A percentile compares a stretch with the other conserved stretches of the same genome.
Conservation (phyloP, 2,888 invertebrate species). For the Nephrotoma guestfalica region DNA sequence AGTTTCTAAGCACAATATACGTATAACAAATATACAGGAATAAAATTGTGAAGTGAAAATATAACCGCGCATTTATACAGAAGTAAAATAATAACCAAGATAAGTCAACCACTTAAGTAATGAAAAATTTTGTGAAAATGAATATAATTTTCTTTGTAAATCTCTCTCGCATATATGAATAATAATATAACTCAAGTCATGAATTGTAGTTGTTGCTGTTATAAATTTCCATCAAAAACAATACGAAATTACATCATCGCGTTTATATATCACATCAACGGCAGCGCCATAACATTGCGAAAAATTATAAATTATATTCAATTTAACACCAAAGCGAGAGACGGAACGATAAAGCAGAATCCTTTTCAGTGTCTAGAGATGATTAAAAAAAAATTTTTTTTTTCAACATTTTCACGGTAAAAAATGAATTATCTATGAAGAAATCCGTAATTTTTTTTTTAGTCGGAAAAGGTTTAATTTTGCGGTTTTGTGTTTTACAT, state of each 20-base stretch:
- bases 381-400: neutral
- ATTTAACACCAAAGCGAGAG: neutral
- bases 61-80: neutral
- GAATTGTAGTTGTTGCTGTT: neutral
- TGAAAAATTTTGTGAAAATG: neutral
- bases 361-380: neutral
- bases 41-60: neutral
- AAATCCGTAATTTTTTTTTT: neutral
- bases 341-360: neutral
- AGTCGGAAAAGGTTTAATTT: neutral
- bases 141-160: neutral
- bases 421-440: neutral
- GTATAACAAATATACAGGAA: neutral
- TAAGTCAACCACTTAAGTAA: neutral
- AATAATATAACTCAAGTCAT: neutral
- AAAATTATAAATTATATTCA: neutral
- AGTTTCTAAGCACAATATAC: neutral
- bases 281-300: neutral
- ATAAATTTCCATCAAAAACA: neutral
- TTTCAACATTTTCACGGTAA: neutral
- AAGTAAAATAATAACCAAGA: neutral
- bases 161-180: neutral
- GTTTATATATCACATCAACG: neutral
- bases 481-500: neutral
- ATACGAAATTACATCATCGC: neutral